phyloP scores from a whole-genome alignment of 2,888 invertebrate genomes.

The Sminthurides aquaticus region DNA sequence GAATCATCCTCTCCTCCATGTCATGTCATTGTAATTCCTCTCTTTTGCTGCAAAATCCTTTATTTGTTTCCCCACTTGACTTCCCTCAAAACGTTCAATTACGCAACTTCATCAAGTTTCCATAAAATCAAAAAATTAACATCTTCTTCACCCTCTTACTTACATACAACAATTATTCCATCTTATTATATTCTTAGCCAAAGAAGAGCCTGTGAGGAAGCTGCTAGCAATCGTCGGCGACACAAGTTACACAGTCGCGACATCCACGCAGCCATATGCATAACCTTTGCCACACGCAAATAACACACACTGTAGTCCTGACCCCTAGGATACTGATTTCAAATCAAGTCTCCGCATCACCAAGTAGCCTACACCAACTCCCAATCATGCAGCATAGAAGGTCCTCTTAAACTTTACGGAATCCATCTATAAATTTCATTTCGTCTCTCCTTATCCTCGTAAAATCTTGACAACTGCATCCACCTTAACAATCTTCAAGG shows the following conservation, averaged over 20 bases:
- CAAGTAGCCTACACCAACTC: too few relatives aligned
- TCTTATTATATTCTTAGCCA: neutral
- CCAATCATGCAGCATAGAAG: too few relatives aligned
- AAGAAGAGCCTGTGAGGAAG: neutral
- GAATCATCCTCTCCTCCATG: neutral
- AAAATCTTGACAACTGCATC: neutral
- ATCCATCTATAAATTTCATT: neutral
- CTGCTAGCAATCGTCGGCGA: neutral
- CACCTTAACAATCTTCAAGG: neutral
- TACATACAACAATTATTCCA: neutral
- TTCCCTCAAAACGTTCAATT: too few relatives aligned
- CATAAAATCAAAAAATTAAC: neutral
- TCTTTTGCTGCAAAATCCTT: too few relatives aligned
- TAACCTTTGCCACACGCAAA: neutral
- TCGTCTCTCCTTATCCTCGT: neutral
- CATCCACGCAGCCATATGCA: neutral
- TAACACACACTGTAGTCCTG: neutral
- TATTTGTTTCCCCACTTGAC: too few relatives aligned
- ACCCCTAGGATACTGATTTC: neutral
- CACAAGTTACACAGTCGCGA: neutral
- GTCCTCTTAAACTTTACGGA: neutral
- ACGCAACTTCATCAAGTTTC: neutral
- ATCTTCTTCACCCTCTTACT: neutral
- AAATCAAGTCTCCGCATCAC: too few relatives aligned
- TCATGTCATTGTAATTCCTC: neutral